Conservation (phyloP, 2,113 vertebrate species). For the Eidolon helvum region DNA sequence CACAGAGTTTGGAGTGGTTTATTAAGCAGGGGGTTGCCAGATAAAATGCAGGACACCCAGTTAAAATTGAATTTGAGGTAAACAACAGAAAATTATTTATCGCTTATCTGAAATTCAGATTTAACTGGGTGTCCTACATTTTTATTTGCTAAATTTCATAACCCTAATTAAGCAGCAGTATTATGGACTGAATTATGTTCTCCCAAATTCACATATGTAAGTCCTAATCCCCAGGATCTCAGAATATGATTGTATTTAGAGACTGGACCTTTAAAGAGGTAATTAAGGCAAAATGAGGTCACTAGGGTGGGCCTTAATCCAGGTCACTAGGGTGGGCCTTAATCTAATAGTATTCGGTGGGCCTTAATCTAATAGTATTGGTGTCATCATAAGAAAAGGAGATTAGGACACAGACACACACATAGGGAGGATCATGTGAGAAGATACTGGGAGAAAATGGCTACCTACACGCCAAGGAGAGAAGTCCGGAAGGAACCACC, state of each 20-base stretch:
- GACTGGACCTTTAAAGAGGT: not conserved
- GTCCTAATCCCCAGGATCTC: not conserved
- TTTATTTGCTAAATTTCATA: not conserved
- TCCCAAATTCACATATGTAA: no score
- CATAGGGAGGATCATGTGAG: rapidly evolving
- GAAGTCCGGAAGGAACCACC: not conserved
- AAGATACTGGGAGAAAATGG: not conserved
- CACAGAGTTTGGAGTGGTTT: not conserved
- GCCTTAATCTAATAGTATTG: not conserved
- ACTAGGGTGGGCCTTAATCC: no score
- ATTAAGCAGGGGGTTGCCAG: not conserved
- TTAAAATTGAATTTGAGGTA: not conserved
- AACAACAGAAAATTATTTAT: not conserved
- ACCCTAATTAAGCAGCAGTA: not conserved
- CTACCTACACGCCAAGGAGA: rapidly evolving
- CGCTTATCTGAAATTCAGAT: not conserved
- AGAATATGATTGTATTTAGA: not conserved
- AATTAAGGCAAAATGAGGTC: not conserved
- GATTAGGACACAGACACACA: not conserved
- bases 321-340: no score
- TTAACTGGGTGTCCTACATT: no score
- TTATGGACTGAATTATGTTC: no score
- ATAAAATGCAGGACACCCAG: not conserved
- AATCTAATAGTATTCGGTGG: not conserved
- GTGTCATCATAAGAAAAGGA: not conserved